Conservation (phyloP, 2,797 vertebrate species). For the Vespertilio murinus region DNA sequence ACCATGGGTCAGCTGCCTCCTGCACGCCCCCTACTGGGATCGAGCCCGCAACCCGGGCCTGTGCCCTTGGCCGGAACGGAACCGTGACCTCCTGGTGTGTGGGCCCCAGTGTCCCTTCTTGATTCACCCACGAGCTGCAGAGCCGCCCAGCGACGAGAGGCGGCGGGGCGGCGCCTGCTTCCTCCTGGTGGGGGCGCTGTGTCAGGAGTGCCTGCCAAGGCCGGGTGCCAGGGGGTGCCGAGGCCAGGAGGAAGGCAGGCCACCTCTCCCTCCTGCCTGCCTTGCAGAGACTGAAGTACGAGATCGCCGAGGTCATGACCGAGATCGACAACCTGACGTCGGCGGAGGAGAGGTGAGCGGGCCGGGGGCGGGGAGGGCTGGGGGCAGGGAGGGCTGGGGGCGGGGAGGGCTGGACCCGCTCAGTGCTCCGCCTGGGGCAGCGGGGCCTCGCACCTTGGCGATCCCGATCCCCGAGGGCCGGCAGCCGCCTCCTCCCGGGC, state of each 20-base stretch:
- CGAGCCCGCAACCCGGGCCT: too few species aligned
- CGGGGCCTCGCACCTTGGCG: background rate
- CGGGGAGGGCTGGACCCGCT: too few species aligned
- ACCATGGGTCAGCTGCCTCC: too few species aligned
- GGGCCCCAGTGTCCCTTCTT: background rate
- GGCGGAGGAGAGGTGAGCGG: constrained; percentile 93
- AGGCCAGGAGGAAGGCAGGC: background rate
- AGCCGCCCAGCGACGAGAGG: background rate
- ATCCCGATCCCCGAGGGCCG: background rate
- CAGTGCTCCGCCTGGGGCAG: too few species aligned
- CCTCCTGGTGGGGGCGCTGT: background rate
- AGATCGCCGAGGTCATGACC: constrained; percentile 98
- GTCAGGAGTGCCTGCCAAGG: background rate
- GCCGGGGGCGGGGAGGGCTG: background rate
- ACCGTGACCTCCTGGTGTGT: too few species aligned
- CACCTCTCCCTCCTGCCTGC: background rate
- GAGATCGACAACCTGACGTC: constrained; percentile 98
- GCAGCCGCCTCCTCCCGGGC: accelerated
- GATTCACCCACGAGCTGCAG: background rate
- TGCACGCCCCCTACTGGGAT: too few species aligned
- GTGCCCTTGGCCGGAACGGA: too few species aligned
- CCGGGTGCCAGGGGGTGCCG: background rate
- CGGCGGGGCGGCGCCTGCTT: accelerated
- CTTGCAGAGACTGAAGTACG: constrained; percentile 95
- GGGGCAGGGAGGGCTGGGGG: too few species aligned